Evolutionary conservation across 1,140 invertebrate species (phyloP), one percentile per base, ranked within the genome.

Genomic region (Achroia grisella): DNA sequence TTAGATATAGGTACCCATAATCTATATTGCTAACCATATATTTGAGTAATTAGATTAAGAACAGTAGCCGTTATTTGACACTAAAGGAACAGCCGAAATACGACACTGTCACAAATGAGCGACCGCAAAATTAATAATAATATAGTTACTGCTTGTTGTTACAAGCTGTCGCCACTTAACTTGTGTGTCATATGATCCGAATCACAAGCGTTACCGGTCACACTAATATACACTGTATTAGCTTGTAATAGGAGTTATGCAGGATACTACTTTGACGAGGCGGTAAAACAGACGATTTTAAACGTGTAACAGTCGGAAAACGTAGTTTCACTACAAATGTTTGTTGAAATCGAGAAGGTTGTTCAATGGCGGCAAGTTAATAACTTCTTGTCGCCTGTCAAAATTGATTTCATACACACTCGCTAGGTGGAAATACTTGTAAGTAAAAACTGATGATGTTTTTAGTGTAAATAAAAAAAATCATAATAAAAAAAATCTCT

Each of bases 161-260:
- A 65, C 62, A 71, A 68, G 58, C 54, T 65, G 71, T 72, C 69
- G 62, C 57, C 73, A 74, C 71, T 74, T 71, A 70, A 23, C 17
- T n/a, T n/a, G 17, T 23, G 17, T 23, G 17, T 23, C 17, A 23
- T 23, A 23, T 6, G 17, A 23, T 23, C 17, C 42, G 44, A 48
- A 44, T 28, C 17, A 54, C 65, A 66, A 56, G 42, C 52, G 66
- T 52, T 45, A 48, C 50, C 63, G 44, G 51, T 70, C 62, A 55
- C 40, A n/a, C 17, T 23, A 23, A 23, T 23, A 23, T 23, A 23
- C 17, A 23, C 17, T 23, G 2, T 23, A 23, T 23, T 23, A 23
- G 17, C 17, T 23, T 23, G 17, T 23, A 23, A 23, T 23, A 23
- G 17, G 2, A 6, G 17, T 6, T 23, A 23, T 23, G 17, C 17